Percentiles rank a stretch among this genome's conserved stretches.
Evolutionary conservation across 2,888 invertebrate genomes (phyloP).

Genomic region (Drosophila rellima): DNA sequence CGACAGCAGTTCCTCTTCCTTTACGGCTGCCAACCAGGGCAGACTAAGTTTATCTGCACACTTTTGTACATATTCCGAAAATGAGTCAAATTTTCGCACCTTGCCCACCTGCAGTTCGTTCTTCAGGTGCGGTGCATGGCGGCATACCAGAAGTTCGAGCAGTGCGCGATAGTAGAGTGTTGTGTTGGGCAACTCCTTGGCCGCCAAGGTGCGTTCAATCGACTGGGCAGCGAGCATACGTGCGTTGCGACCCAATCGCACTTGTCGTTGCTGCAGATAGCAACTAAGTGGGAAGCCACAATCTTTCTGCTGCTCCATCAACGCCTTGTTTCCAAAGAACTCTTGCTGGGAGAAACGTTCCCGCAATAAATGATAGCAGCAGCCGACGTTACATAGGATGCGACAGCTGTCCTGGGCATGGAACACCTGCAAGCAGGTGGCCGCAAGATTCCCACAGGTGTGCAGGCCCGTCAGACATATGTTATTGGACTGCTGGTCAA

Average conservation of each 20-base stretch:
- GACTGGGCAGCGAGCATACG: slow-evolving; percentile 95
- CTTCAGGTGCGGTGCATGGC: slow-evolving; percentile 84
- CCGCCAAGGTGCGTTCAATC: slow-evolving; percentile 89
- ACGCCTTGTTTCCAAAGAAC: slow-evolving; percentile 81
- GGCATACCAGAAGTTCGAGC: slow-evolving; percentile 88
- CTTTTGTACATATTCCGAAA: slow-evolving; percentile 90
- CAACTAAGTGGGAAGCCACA: slow-evolving; percentile 90
- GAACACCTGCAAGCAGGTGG: slow-evolving; percentile 91
- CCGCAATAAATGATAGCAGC: slow-evolving; percentile 94
- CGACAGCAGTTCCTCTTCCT: slow-evolving; percentile 86
- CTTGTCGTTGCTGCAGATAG: slow-evolving; percentile 87
- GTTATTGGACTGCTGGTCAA: slow-evolving; percentile 83
- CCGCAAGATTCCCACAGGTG: slow-evolving; percentile 94
- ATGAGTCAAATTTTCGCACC: slow-evolving; percentile 88
- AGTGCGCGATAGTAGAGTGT: slow-evolving; percentile 92
- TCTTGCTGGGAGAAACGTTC: slow-evolving; percentile 86
- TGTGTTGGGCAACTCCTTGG: slow-evolving; percentile 87
- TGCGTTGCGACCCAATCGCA: slow-evolving; percentile 90
- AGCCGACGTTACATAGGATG: slow-evolving; percentile 93
- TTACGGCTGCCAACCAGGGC: slow-evolving; percentile 79
- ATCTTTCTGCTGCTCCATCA: slow-evolving; percentile 72
- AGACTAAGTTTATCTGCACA: slow-evolving; percentile 88
- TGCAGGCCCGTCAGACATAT: slow-evolving; percentile 92
- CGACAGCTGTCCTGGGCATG: slow-evolving; percentile 86
- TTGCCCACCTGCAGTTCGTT: slow-evolving; percentile 88